Evolutionary conservation across 2,797 vertebrate genomes (phyloP).

Genomic region (Epinephelus malabaricus): DNA sequence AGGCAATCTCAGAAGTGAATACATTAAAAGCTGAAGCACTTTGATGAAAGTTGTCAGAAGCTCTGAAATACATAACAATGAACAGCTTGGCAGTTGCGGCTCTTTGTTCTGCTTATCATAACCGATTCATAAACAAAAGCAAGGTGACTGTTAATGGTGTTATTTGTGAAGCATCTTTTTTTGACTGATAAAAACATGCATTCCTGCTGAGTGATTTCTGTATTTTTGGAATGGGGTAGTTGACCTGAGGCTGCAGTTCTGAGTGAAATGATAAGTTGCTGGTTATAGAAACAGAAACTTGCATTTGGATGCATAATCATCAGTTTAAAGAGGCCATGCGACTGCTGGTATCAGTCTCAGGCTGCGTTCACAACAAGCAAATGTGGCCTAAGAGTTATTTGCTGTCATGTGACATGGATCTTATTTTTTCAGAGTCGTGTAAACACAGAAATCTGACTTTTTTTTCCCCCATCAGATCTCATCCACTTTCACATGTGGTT

Average conservation of each 20-base stretch:
- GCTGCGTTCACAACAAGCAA: too few relatives aligned
- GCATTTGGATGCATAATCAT: neutral
- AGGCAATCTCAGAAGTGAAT: conserved; percentile 70
- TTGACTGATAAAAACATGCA: conserved; percentile 12
- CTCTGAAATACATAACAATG: conserved; percentile 64
- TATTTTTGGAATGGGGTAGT: conserved; percentile 2
- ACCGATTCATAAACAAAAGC: conserved; percentile 46
- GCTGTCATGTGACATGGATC: too few relatives aligned
- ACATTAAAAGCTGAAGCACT: conserved; percentile 64
- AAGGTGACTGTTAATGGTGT: conserved; percentile 45
- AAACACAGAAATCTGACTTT: too few relatives aligned
- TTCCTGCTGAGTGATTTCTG: conserved; percentile 22
- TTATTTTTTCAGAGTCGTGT: too few relatives aligned
- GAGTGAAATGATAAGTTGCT: neutral
- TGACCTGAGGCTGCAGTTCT: conserved; percentile 10
- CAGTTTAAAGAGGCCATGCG: too few relatives aligned
- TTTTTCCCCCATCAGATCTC: too few relatives aligned
- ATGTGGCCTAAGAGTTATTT: too few relatives aligned
- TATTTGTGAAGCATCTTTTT: conserved; percentile 23
- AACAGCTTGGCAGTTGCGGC: conserved; percentile 31
- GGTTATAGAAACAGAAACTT: conserved; percentile 1
- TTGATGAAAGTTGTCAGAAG: conserved; percentile 70
- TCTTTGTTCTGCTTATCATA: conserved; percentile 57
- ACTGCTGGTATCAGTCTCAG: too few relatives aligned
- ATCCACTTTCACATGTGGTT: too few relatives aligned